Percentiles rank a stretch among this genome's conserved stretches.
Conservation (phyloP, 2,113 vertebrate genomes). For the Perca schrenkii region DNA sequence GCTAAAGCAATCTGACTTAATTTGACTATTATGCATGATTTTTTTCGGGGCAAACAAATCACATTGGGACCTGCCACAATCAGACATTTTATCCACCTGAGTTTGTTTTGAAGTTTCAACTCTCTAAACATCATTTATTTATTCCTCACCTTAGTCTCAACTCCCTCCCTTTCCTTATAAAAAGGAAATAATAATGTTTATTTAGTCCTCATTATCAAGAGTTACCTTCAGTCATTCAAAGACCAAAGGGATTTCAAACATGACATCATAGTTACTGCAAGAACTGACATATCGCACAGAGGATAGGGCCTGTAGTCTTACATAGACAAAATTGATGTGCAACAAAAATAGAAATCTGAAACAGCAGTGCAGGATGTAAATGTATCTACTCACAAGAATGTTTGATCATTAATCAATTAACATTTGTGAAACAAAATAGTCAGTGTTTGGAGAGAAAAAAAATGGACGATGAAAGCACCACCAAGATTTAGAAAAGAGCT, state of each 20-base stretch:
- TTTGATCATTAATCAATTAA: conserved; percentile 84
- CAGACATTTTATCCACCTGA: conserved; percentile 36
- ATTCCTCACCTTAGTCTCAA: conserved; percentile 27
- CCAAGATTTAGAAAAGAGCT: conserved; percentile 66
- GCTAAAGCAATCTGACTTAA: too few relatives aligned
- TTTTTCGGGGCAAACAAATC: conserved; percentile 40
- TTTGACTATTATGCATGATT: background rate
- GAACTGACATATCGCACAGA: conserved; percentile 58
- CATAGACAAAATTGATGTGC: conserved; percentile 69
- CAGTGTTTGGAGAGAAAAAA: conserved; percentile 22
- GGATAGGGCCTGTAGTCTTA: conserved; percentile 66
- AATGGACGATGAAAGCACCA: conserved; percentile 42
- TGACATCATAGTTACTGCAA: conserved; percentile 65
- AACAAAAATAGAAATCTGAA: conserved; percentile 72
- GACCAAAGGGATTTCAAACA: conserved; percentile 60
- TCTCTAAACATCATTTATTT: conserved; percentile 62
- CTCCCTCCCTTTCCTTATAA: conserved; percentile 1
- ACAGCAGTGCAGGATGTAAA: conserved; percentile 80
- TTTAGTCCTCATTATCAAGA: conserved; percentile 66
- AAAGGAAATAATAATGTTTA: conserved; percentile 61
- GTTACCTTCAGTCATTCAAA: conserved; percentile 59
- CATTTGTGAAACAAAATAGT: conserved; percentile 82
- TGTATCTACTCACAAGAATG: conserved; percentile 67
- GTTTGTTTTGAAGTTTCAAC: conserved; percentile 59
- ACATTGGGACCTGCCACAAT: conserved; percentile 43